Base-by-base conservation (phyloP, 2,113 vertebrate genomes). In the Deroptyus accipitrinus region DNA sequence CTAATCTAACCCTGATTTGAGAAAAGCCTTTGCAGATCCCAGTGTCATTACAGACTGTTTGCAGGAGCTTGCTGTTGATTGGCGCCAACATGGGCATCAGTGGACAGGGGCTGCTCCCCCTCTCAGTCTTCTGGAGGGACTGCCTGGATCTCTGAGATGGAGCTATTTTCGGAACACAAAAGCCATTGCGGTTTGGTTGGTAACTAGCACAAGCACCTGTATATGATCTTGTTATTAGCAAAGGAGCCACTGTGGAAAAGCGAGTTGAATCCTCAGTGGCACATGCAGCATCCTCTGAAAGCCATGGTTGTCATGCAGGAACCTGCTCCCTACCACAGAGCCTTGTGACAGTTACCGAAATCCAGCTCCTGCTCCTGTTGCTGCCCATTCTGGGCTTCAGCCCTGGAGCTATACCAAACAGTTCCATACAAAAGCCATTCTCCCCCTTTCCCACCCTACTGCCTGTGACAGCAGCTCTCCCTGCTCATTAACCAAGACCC, bases 271-370 rank as follows among this genome's bases (percentile, higher is more conserved):
- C 46, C 33, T 41, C 13, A 4, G 30, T 5, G 14, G 72, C 66
- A 11, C 6, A 0, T 0, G 20, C 2, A 18, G n/a, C 55, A 63
- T 11, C 28, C 35, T 64, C 20, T 16, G 39, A 44, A 33, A 55
- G 11, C 63, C 52, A 9, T 2, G 0, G 28, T 33, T 61, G 28
- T 30, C 1, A 0, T 28, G 13, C 33, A 35, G 57, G 1, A 0
- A 52, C 64, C 46, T 27, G 39, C 77, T 59, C 18, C 18, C 57
- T 49, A 2, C n/a, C 41, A 10, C 49, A 39, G 46, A n/a, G 51
- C 41, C 0, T 0, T 7, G 28, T 1, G 20, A 2, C 22, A 28
- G 11, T 18, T 7, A 4, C 10, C 48, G 51, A 49, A 1, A 54
- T 1, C 72, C 67, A 67, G 15, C 10, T 27, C 20, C 79, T 25